Evolutionary conservation across 2,113 vertebrate species (phyloP).

Genomic region (Perca flavescens): DNA sequence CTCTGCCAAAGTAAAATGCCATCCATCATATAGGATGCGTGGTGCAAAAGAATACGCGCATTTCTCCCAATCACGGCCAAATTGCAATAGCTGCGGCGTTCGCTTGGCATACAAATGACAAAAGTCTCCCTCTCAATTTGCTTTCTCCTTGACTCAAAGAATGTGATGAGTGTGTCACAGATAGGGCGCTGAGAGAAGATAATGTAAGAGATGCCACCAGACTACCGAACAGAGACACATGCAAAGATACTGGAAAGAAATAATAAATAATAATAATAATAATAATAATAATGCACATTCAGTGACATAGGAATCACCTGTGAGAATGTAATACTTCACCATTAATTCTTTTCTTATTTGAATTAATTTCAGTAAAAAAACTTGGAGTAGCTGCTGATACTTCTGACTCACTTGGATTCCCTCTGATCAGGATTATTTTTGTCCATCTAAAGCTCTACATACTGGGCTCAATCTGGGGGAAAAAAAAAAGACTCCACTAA

Average conservation of each 20-base stretch:
- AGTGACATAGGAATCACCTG: not conserved
- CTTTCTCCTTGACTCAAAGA: constrained; percentile 55
- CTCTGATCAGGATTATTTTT: constrained; percentile 40
- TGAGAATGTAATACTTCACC: not conserved
- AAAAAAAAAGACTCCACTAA: constrained; percentile 8
- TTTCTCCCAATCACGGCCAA: constrained; percentile 61
- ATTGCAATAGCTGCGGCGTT: constrained; percentile 42
- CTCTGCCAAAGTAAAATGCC: constrained; percentile 45
- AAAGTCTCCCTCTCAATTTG: constrained; percentile 44
- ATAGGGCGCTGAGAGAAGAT: constrained; percentile 2
- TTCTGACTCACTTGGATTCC: constrained; percentile 36
- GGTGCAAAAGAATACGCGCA: constrained; percentile 62
- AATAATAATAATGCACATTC: not conserved
- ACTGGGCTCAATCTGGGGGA: constrained; percentile 2
- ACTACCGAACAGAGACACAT: constrained; percentile 2
- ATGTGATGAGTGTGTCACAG: constrained; percentile 33
- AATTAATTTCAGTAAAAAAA: constrained; percentile 10
- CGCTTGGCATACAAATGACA: constrained; percentile 67
- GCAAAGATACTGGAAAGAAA: not conserved
- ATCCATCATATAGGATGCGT: constrained; percentile 63
- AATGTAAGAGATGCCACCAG: constrained; percentile 6
- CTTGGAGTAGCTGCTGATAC: constrained; percentile 1
- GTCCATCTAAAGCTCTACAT: constrained; percentile 19
- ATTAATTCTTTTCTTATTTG: not conserved
- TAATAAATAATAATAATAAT: too few relatives aligned